These are phyloP conservation scores for Bradysia coprophila DNA, from an alignment of 1,140 invertebrate species.

Conservation along the genomic window DNA sequence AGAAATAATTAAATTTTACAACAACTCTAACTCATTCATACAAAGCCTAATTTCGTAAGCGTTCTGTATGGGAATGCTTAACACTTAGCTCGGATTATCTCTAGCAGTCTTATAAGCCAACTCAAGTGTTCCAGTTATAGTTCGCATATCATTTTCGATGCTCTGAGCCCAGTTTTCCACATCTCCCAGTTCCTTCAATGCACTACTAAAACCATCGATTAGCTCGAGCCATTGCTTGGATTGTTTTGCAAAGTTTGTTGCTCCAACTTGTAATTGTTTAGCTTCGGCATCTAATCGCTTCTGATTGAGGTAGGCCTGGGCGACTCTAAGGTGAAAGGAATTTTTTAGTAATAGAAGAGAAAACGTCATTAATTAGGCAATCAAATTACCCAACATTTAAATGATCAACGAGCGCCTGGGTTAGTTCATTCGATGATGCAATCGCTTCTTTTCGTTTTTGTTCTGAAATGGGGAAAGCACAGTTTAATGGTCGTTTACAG, in stretches of 20 bases:
- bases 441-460: slow-evolving; percentile 85
- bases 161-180: slow-evolving; percentile 96
- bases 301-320: slow-evolving; percentile 95
- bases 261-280: slow-evolving; percentile 87
- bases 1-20: no score
- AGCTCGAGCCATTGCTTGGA: slow-evolving; percentile 89
- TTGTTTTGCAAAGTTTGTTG: slow-evolving; percentile 88
- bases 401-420: slow-evolving; percentile 88
- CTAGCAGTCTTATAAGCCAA: slow-evolving; percentile 79
- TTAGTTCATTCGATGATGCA: slow-evolving; percentile 75
- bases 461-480: slow-evolving; percentile 41
- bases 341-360: slow-evolving; percentile 16
- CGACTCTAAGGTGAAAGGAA: no score
- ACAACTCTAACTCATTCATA: no score
- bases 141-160: slow-evolving; percentile 92
- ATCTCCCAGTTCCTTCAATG: slow-evolving; percentile 95
- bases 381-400: slow-evolving; percentile 83
- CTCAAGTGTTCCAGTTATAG: slow-evolving; percentile 81
- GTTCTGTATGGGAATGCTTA: no score
- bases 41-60: no score
- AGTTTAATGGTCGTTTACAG: no score
- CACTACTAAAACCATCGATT: slow-evolving; percentile 88
- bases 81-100: no score
- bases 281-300: slow-evolving; percentile 93
- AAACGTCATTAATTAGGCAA: no score